Evolutionary conservation across 2,797 vertebrate genomes (phyloP), one percentile per base, ranked within the genome.

Genomic region (Danio aesculapii): DNA sequence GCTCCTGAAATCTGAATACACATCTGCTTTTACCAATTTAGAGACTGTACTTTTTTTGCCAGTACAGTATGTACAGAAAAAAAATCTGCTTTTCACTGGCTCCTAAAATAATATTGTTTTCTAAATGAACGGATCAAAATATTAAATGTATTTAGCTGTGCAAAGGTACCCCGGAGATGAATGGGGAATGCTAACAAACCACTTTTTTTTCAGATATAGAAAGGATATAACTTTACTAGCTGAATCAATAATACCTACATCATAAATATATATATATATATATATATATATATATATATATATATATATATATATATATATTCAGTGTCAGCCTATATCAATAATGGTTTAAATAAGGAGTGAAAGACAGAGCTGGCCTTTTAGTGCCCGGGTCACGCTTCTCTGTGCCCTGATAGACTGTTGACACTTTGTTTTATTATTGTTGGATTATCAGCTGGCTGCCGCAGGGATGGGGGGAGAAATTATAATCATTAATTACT

Each of bases 401-500:
- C 85, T 78, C 71, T 82, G 70, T 86, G 83, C 85, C 72, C 85
- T 78, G 76, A 87, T 87, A 86, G 88, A 89, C 82, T 70, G 83
- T 75, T 83, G 84, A 87, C 88, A 86, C 88, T 86, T 89, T 81
- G 81, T 89, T 93, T 88, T 92, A 87, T 91, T 89, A 85, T 87
- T 83, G 90, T 90, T 88, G 84, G 81, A 90, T 91, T 91, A 89
- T 91, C 83, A 86, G 82, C 84, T 90, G 87, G 85, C 94, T 88
- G 85, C 89, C 90, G 88, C 87, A 89, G 93, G 92, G 92, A 30
- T 30, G 30, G 90, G 91, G 92, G 91, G 90, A 89, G 83, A 91
- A 96, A 91, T 92, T 63, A 94, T 95, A 93, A 91, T 90, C 90
- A 94, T 96, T 94, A 94, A 95, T 96, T 97, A 93, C 82, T 92